A percentile compares a stretch with the other conserved stretches of the same genome.
Evolutionary conservation across 2,113 vertebrate species (phyloP).

Genomic region (Capreolus pygargus): DNA sequence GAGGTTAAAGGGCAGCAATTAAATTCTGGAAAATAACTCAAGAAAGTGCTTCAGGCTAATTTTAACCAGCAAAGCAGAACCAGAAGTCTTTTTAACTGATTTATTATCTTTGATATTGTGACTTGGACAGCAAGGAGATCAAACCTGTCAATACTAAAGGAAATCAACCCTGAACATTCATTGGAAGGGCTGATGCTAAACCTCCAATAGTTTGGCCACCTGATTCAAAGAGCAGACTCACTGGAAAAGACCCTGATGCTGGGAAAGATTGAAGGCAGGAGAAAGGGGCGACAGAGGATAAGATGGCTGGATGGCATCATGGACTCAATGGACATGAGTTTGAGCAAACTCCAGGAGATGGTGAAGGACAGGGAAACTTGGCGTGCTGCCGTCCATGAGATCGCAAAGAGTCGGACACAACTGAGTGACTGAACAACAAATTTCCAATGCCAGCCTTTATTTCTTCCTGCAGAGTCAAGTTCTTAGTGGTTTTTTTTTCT

Average conservation of each 20-base stretch:
- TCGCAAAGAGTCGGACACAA: background rate
- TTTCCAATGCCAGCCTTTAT: background rate
- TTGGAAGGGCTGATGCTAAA: background rate
- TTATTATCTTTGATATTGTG: background rate
- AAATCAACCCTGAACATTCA: background rate
- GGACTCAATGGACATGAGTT: background rate
- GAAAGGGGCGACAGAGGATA: background rate
- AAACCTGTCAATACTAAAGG: background rate
- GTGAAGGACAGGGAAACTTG: background rate
- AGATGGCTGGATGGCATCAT: background rate
- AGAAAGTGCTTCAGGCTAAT: background rate
- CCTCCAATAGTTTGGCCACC: background rate
- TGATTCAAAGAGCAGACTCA: background rate
- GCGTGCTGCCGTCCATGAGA: fast-evolving
- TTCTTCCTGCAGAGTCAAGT: background rate
- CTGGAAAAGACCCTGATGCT: background rate
- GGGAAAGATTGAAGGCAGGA: background rate
- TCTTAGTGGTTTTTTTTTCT: background rate
- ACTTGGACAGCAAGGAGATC: background rate
- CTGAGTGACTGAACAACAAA: background rate
- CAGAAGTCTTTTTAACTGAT: background rate
- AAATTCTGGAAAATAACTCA: background rate
- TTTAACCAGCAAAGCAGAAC: background rate
- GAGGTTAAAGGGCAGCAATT: background rate
- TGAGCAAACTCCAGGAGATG: background rate